phyloP scores from a whole-genome alignment of 1,140 invertebrate genomes.

The Xylocopa sonorina region DNA sequence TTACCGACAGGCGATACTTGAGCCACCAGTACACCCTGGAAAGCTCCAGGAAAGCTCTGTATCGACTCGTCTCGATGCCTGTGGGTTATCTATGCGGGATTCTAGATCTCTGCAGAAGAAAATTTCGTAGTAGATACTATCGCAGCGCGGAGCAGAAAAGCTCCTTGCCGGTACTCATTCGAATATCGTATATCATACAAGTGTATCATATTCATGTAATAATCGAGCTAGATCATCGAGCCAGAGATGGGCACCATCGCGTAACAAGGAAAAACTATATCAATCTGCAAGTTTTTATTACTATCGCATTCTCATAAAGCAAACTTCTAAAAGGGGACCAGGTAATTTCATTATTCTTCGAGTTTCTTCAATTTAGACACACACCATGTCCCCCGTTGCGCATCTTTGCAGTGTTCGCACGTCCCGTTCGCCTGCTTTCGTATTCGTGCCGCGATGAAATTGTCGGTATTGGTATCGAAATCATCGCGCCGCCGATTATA shows the following conservation, averaged over 20 bases:
- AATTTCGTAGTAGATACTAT: background rate
- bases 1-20: slow-evolving; percentile 56
- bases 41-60: slow-evolving; percentile 2
- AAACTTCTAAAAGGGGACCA: too few species aligned
- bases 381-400: too few species aligned
- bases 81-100: background rate
- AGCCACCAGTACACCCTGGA: background rate
- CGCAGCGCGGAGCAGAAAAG: background rate
- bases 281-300: too few species aligned
- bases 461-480: slow-evolving; percentile 7
- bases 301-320: too few species aligned
- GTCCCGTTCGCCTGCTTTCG: background rate
- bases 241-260: too few species aligned
- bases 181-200: background rate
- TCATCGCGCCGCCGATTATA: background rate
- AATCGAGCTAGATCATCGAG: too few species aligned
- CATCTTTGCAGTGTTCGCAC: too few species aligned
- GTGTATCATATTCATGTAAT: too few species aligned
- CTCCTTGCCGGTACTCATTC: background rate
- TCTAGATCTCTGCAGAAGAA: background rate
- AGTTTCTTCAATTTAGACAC: too few species aligned
- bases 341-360: too few species aligned
- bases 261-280: too few species aligned
- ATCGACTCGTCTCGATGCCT: slow-evolving; percentile 25
- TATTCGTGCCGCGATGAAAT: background rate